Percentiles rank a stretch among this genome's conserved stretches.
These are phyloP conservation scores for Eupsilia transversa DNA, from an alignment of 2,888 invertebrate species.

Conservation along the genomic window DNA sequence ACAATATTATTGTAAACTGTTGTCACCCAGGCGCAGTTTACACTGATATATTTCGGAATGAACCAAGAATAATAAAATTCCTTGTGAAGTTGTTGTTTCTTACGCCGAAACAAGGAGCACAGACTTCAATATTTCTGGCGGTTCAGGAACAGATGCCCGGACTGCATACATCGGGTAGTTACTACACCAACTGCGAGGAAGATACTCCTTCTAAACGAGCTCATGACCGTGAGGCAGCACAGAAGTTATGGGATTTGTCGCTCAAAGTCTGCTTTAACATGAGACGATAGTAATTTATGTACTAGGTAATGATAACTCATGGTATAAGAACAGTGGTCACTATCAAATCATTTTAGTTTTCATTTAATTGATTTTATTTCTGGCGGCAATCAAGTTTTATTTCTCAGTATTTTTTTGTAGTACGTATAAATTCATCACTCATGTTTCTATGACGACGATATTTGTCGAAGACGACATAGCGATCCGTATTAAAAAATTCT, in stretches of 20 bases:
- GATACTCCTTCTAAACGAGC: conserved; percentile 88
- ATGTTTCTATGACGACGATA: neutral
- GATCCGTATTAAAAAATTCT: too few species aligned
- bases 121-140: conserved; percentile 93
- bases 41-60: conserved; percentile 94
- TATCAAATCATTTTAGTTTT: neutral
- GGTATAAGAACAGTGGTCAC: neutral
- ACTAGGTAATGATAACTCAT: neutral
- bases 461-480: neutral
- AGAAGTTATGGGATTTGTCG: conserved; percentile 95
- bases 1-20: conserved; percentile 94
- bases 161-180: conserved; percentile 90
- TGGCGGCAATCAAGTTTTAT: neutral
- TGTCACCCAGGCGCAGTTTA: conserved; percentile 95
- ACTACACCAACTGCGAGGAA: conserved; percentile 94
- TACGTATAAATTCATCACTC: too few species aligned
- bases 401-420: neutral
- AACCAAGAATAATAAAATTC: conserved; percentile 90
- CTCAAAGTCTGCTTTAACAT: conserved; percentile 74
- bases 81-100: conserved; percentile 63
- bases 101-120: conserved; percentile 92
- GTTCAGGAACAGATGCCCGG: conserved; percentile 72
- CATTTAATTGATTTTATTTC: neutral
- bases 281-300: neutral
- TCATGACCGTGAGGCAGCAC: conserved; percentile 91